Evolutionary conservation across 2,888 invertebrate species (phyloP), one percentile per base, ranked within the genome.

Genomic region (Agrochola circellaris): DNA sequence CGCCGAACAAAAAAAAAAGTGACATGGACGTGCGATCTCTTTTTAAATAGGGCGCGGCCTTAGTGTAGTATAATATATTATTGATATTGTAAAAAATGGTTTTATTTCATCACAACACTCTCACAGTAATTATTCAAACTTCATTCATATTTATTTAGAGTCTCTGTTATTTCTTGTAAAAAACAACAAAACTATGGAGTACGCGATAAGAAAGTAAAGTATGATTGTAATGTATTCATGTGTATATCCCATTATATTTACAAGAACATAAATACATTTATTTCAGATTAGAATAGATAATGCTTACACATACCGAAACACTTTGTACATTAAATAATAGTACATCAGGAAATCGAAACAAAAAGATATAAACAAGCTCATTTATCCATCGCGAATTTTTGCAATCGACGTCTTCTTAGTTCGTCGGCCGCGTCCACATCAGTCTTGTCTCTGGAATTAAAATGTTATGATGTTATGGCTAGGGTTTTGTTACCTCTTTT

Each of bases 391-490:
- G 94, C 95, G 91, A 98, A 98, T 95, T 98, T 98, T 95, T 98
- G 97, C 93, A 98, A 96, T 94, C 98, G 97, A 92, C 98, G 97
- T 95, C 98, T 97, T 93, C 98, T 97, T 76, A 98, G 96, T 92
- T 98, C 98, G 90, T 97, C 97, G 56, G 98, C 82, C 42, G 82
- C 97, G 80, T 97, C 96, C 30, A 97, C 95, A 79, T 95, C 95
- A 89, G 95, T 95, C 90, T 93, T 95, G 87, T 94, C 95, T 93
- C 96, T 95, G 91, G 2, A 92, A 93, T 75, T 69, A 38, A n/a
- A 66, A 73, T 2, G 9, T 58, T 54, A 26, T 58, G 15, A 20
- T 1, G 17, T 81, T 42, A 68, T n/a, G 23, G 1, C 7, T 48
- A 56, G 1, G 0, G 5, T 68, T n/a, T 13, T n/a, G 8, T 13